Evolutionary conservation across 2,888 invertebrate genomes (phyloP), one percentile per base, ranked within the genome.

Genomic region (Heliconius ethilla): DNA sequence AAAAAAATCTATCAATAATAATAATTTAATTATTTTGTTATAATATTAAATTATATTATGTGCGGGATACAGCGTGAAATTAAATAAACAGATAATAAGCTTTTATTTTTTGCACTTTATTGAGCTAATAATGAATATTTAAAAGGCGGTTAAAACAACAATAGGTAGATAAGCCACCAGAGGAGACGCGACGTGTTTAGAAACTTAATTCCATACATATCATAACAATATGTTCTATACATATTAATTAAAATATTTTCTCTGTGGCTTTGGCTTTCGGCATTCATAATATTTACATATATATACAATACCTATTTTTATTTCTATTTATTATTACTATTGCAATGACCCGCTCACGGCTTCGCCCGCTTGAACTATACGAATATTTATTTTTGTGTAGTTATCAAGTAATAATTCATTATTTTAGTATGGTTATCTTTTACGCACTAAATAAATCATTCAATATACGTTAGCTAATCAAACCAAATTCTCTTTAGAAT

Each of bases 241-340:
- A 45, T 69, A 69, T n/a, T 69, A 40, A 69, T 69, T 45, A 69
- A 69, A 69, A 69, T 69, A 69, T 25, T 69, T 69, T 69, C 69
- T 69, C 40, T 69, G 40, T 40, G 40, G 37, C 66, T 37, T 27
- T 29, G 33, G 22, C 1, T 66, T 3, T 15, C 15, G 15, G 15
- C 6, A 27, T 63, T 63, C 27, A 27, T 63, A 27, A 6, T 63
- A 63, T 63, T 63, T 59, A n/a, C 33, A 33, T 33, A 1, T 33
- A 33, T 33, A 33, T 33, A 33, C 18, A 51, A 51, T 51, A 18
- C 15, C 45, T 51, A 18, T 15, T 51, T 5, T 10, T n/a, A 2
- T 55, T 22, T 22, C 18, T 55, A 22, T n/a, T 55, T 55, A 9
- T 55, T 55, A 9, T 22, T 55, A 22, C 13, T 55, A 55, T 3